These are phyloP conservation scores for Bungarus multicinctus DNA, from an alignment of 2,113 vertebrate species.

Conservation along the genomic window DNA sequence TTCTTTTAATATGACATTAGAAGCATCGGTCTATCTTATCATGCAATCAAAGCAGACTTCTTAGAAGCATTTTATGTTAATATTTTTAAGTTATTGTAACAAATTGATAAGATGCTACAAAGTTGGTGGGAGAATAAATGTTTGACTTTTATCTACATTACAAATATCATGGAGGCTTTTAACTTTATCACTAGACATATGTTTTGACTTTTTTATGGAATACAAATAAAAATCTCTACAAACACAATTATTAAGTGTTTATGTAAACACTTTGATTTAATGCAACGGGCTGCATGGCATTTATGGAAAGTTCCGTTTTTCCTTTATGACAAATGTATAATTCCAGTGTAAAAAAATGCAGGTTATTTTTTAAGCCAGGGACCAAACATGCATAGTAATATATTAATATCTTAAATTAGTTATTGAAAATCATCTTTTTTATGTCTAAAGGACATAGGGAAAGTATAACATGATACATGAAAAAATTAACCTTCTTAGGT, in stretches of 20 bases:
- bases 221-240: not conserved
- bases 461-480: not conserved
- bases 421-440: not conserved
- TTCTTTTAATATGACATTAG: not conserved
- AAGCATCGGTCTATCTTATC: not conserved
- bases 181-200: not conserved
- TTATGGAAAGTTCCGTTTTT: not conserved
- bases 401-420: not conserved
- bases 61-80: not conserved
- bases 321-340: not conserved
- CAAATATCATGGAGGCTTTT: not conserved
- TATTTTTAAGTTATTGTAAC: not conserved
- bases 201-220: not conserved
- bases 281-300: not conserved
- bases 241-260: not conserved
- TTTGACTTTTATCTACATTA: not conserved
- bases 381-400: not conserved
- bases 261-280: not conserved
- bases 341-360: not conserved
- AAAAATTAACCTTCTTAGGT: not conserved
- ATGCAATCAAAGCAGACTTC: not conserved
- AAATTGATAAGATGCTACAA: not conserved
- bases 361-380: not conserved
- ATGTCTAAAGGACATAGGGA: not conserved
- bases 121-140: not conserved